Conservation (phyloP, 2,888 invertebrate genomes). For the Volucella bombylans region DNA sequence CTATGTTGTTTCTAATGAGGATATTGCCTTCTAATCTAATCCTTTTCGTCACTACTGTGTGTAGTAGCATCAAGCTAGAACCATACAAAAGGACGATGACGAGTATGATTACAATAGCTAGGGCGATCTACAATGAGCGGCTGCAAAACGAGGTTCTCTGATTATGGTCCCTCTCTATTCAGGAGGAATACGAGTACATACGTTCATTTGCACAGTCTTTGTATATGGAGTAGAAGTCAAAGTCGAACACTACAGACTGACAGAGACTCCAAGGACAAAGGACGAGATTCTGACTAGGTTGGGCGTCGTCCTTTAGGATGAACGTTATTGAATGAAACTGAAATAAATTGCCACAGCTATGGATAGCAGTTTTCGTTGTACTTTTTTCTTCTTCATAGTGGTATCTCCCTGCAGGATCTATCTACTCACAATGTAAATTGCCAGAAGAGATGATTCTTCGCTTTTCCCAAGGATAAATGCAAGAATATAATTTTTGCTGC, state of each 20-base stretch:
- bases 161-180: constrained; percentile 29
- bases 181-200: background rate
- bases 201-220: constrained; percentile 21
- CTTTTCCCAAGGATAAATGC: constrained; percentile 53
- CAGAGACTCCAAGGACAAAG: constrained; percentile 56
- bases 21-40: constrained; percentile 71
- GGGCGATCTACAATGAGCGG: too few species aligned
- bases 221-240: background rate
- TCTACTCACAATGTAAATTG: constrained; percentile 63
- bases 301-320: constrained; percentile 16
- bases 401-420: constrained; percentile 18
- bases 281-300: constrained; percentile 15
- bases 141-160: constrained; percentile 8
- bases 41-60: constrained; percentile 48
- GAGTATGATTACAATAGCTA: background rate
- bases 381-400: constrained; percentile 28
- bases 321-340: constrained; percentile 71
- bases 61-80: constrained; percentile 34
- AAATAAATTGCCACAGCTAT: constrained; percentile 66
- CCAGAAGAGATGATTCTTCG: constrained; percentile 32
- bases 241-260: constrained; percentile 10
- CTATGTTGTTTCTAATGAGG: constrained; percentile 57
- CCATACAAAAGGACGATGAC: constrained; percentile 29
- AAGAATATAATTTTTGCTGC: constrained; percentile 53
- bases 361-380: constrained; percentile 55